Evolutionary conservation across 2,797 vertebrate species (phyloP), one percentile per base, ranked within the genome.

Genomic region (Gymnoscopelus braueri): DNA sequence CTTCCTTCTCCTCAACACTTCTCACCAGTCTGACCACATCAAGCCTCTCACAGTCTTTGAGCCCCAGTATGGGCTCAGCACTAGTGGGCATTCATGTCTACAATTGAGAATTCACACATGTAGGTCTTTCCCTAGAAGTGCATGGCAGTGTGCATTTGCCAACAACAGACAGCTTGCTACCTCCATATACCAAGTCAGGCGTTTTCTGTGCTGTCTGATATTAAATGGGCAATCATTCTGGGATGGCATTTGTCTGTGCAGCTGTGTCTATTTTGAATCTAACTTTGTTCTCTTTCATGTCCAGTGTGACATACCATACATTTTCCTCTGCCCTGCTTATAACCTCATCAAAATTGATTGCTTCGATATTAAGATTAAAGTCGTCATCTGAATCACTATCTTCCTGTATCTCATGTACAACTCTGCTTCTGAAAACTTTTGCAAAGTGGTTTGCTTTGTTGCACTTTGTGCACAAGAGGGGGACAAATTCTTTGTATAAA

Each of bases 231-330:
- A 59, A 14, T 29, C 35, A 29, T 59, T 57, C 57, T 32, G 39
- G 57, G 11, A 58, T 32, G 6, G n/a, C 56, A 58, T 58, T 65
- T 44, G 51, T 51, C 23, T 59, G 55, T 50, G 56, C 56, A 15
- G 56, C 23, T 65, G 32, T 65, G 29, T 65, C 52, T 65, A 47
- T 65, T 65, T 56, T 56, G 32, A 65, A 56, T 55, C 32, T 65
- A 13, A 44, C 52, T 39, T 32, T 29, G 55, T 65, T 65, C 11
- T 4, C 32, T 47, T 65, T 44, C 23, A 44, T 60, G 32, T 44
- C 29, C 32, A 44, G 57, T 60, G 5, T n/a, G 13, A 60, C 57
- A 44, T 60, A 8, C 57, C 23, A 58, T 32, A 9, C 57, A 15
- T 44, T 39, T 60, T 44, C 57, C 5, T 44, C 57, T n/a, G 14